Conservation (phyloP, 2,888 invertebrate species). For the Melanchra persicariae region DNA sequence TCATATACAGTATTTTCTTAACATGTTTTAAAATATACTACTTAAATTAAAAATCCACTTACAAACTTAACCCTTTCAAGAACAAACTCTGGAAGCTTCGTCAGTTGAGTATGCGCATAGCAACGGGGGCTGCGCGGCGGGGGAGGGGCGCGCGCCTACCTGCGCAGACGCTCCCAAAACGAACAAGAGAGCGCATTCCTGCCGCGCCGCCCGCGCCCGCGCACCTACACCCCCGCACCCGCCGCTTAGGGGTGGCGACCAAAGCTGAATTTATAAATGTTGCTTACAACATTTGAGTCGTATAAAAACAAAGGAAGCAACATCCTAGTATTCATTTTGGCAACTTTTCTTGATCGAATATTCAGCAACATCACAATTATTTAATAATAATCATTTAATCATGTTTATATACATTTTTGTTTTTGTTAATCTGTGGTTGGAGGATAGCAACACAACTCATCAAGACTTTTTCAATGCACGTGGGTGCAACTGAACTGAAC, state of each 20-base stretch:
- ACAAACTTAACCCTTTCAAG: constrained; percentile 41
- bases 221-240: constrained; percentile 70
- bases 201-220: constrained; percentile 78
- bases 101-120: constrained; percentile 74
- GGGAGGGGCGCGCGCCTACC: constrained; percentile 83
- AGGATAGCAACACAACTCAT: too few relatives aligned
- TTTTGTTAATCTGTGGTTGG: too few relatives aligned
- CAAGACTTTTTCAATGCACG: too few relatives aligned
- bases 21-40: not conserved
- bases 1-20: too few relatives aligned
- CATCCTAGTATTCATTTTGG: too few relatives aligned
- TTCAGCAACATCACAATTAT: too few relatives aligned
- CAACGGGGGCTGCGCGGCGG: constrained; percentile 70
- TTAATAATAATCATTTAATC: too few relatives aligned
- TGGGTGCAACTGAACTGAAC: too few relatives aligned
- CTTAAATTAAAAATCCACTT: not conserved
- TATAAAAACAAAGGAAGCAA: too few relatives aligned
- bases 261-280: not conserved
- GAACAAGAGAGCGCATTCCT: constrained; percentile 90
- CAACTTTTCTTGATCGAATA: too few relatives aligned
- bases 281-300: not conserved
- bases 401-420: too few relatives aligned
- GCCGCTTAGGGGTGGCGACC: constrained; percentile 72
- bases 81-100: constrained; percentile 52
- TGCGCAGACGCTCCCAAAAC: constrained; percentile 90